Conservation (phyloP, 2,888 invertebrate genomes). For the Cotesia congregata region DNA sequence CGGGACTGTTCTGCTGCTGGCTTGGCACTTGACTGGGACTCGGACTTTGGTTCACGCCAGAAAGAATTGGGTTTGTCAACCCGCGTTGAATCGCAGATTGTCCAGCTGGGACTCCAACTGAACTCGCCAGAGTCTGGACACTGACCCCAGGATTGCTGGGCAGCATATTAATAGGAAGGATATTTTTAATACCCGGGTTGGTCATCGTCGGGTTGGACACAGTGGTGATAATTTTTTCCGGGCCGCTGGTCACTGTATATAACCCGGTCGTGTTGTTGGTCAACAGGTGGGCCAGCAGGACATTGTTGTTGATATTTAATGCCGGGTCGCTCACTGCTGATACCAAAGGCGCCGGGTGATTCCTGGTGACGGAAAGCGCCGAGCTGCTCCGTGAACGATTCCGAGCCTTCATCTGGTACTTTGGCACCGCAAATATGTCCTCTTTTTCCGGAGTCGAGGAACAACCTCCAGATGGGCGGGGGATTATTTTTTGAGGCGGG, state of each 20-base stretch:
- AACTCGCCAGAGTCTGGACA: constrained; percentile 67
- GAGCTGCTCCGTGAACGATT: constrained; percentile 75
- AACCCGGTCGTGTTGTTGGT: constrained; percentile 74
- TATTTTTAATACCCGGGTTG: constrained; percentile 66
- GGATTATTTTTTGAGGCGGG: constrained; percentile 63
- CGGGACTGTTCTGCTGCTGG: constrained; percentile 59
- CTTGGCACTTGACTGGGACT: constrained; percentile 35
- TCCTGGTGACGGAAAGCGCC: constrained; percentile 69
- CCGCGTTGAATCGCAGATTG: constrained; percentile 54
- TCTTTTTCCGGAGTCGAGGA: constrained; percentile 57
- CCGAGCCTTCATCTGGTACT: constrained; percentile 70
- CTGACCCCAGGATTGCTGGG: constrained; percentile 68
- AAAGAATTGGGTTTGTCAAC: not conserved
- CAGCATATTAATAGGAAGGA: constrained; percentile 71
- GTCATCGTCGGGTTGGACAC: constrained; percentile 53
- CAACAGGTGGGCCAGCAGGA: constrained; percentile 86
- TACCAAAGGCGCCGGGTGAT: constrained; percentile 76
- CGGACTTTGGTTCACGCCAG: not conserved
- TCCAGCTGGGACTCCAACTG: constrained; percentile 42
- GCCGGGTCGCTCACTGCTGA: constrained; percentile 85
- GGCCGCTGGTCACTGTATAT: constrained; percentile 72
- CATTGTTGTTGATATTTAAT: constrained; percentile 78
- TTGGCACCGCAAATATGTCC: constrained; percentile 71
- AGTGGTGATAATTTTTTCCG: constrained; percentile 66
- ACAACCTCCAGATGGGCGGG: constrained; percentile 50